phyloP scores from a whole-genome alignment of 2,113 vertebrate species.

The Felis chaus region DNA sequence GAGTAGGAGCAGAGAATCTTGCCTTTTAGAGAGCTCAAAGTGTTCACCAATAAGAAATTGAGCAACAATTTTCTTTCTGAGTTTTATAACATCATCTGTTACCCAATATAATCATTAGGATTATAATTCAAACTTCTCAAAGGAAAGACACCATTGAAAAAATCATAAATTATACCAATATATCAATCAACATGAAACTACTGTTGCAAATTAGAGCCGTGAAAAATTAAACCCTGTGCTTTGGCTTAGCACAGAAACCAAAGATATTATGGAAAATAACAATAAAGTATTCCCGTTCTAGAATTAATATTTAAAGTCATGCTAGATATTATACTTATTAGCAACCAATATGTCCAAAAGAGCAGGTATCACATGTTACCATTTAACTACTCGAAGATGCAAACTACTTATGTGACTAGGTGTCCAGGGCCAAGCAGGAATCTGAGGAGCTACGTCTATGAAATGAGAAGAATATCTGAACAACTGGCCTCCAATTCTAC shows the following conservation, averaged over 20 bases:
- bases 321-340: background rate
- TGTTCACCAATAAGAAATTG: background rate
- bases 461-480: background rate
- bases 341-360: background rate
- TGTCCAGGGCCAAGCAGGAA: background rate
- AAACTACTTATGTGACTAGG: background rate
- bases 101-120: background rate
- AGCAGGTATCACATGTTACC: background rate
- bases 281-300: background rate
- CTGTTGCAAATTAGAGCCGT: background rate
- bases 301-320: background rate
- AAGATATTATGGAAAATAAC: background rate
- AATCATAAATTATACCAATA: background rate
- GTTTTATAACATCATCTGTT: background rate
- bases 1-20: background rate
- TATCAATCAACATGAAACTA: background rate
- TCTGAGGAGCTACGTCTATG: background rate
- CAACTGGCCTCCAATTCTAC: background rate
- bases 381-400: background rate
- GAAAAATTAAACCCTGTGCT: background rate
- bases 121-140: background rate
- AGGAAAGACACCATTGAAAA: background rate
- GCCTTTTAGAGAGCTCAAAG: background rate
- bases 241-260: background rate
- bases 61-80: conserved; percentile 13